Evolutionary conservation across 53 echinoderm and acorn worm genomes (phyloP).

Genomic region (Actinopyga echinites): DNA sequence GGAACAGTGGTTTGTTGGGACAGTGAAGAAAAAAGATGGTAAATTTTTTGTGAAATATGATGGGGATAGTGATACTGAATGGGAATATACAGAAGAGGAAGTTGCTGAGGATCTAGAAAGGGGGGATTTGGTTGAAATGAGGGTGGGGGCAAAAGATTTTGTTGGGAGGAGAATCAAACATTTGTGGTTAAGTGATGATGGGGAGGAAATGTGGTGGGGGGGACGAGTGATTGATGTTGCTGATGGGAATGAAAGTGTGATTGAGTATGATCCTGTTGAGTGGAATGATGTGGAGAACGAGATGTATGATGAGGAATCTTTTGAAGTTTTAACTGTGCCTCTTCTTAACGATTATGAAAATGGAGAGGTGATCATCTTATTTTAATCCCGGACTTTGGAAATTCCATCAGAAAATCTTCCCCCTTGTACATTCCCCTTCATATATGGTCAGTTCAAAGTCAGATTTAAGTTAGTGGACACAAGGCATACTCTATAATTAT

Average conservation of each 20-base stretch:
- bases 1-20: not conserved
- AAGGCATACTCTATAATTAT: no score
- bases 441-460: no score
- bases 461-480: no score
- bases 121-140: conserved; percentile 30
- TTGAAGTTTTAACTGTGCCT: not conserved
- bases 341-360: not conserved
- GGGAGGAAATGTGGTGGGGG: conserved; percentile 28
- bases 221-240: conserved; percentile 24
- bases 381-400: not conserved
- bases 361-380: not conserved
- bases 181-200: conserved; percentile 33
- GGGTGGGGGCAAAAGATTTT: conserved; percentile 11
- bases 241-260: not conserved
- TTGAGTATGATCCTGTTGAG: conserved; percentile 15
- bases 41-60: conserved; percentile 35
- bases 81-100: conserved; percentile 23
- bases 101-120: conserved; percentile 15
- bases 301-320: not conserved
- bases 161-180: conserved; percentile 34
- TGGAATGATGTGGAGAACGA: not conserved
- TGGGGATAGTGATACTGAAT: conserved; percentile 7
- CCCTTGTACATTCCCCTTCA: no score
- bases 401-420: no score
- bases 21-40: not conserved